phyloP scores from a whole-genome alignment of 1,140 invertebrate species.

The Bicyclus anynana region DNA sequence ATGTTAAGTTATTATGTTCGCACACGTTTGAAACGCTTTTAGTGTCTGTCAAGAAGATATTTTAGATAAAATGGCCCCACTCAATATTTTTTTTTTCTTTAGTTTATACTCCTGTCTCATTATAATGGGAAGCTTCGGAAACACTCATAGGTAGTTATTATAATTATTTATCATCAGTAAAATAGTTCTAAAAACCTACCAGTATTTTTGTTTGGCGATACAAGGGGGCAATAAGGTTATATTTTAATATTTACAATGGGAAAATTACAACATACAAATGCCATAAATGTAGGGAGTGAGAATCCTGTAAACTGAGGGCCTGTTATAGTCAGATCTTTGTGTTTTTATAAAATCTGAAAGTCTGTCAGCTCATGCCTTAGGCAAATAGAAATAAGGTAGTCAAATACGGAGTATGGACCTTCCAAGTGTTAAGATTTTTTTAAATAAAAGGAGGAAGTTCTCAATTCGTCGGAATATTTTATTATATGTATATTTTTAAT shows the following conservation, averaged over 20 bases:
- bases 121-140: constrained; percentile 7
- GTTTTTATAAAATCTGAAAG: too few species aligned
- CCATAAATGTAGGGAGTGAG: too few species aligned
- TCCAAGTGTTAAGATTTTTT: too few species aligned
- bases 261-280: background rate
- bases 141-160: background rate
- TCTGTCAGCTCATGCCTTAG: too few species aligned
- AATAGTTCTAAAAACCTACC: constrained; percentile 31
- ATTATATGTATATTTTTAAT: too few species aligned
- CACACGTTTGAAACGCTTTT: constrained; percentile 9
- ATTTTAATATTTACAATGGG: constrained; percentile 2
- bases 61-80: constrained; percentile 18
- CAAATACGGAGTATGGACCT: too few species aligned
- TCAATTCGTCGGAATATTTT: too few species aligned
- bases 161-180: constrained; percentile 6
- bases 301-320: too few species aligned
- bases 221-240: constrained; percentile 31
- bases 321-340: too few species aligned
- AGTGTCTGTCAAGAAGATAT: constrained; percentile 6
- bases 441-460: too few species aligned
- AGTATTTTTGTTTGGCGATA: constrained; percentile 40
- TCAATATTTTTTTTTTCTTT: too few species aligned
- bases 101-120: constrained; percentile 5
- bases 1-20: constrained; percentile 30
- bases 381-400: too few species aligned